Conservation (phyloP, 2,888 invertebrate genomes). For the Mesorhabditis spiculigera region DNA sequence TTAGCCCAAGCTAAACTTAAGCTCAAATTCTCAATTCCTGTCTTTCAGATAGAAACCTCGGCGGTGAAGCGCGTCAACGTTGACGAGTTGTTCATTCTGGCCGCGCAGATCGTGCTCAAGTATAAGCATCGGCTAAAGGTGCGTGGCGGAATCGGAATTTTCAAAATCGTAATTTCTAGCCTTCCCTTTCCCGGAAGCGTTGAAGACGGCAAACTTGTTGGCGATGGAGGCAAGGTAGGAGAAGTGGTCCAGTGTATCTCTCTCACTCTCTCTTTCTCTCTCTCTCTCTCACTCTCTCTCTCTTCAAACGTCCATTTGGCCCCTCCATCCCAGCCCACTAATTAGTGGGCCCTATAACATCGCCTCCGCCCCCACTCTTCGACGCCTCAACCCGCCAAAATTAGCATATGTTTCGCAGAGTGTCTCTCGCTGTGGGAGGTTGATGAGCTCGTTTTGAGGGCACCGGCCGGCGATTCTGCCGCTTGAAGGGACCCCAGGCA, state of each 20-base stretch:
- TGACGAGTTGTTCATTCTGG: slow-evolving; percentile 78
- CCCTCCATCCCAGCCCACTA: too few species aligned
- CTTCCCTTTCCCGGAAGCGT: neutral
- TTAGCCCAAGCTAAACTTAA: too few species aligned
- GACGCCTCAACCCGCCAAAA: neutral
- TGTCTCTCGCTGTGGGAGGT: neutral
- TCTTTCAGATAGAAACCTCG: slow-evolving; percentile 76
- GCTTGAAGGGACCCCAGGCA: too few species aligned
- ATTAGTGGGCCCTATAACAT: too few species aligned
- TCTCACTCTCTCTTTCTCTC: too few species aligned
- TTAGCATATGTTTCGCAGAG: slow-evolving; percentile 12
- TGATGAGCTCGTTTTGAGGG: neutral
- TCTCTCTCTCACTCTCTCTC: too few species aligned
- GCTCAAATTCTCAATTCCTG: too few species aligned
- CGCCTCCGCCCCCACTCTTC: too few species aligned
- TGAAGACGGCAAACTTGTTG: neutral
- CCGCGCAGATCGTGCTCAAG: slow-evolving; percentile 65
- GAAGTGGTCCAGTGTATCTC: neutral
- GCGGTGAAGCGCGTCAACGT: slow-evolving; percentile 93
- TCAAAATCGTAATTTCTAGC: neutral
- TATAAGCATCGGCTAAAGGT: slow-evolving; percentile 14
- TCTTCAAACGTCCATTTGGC: too few species aligned
- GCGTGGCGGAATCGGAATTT: neutral
- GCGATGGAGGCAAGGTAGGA: neutral
- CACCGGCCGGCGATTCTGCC: too few species aligned